Base-by-base conservation (phyloP, 2,113 vertebrate genomes). In the Parotia lawesii region DNA sequence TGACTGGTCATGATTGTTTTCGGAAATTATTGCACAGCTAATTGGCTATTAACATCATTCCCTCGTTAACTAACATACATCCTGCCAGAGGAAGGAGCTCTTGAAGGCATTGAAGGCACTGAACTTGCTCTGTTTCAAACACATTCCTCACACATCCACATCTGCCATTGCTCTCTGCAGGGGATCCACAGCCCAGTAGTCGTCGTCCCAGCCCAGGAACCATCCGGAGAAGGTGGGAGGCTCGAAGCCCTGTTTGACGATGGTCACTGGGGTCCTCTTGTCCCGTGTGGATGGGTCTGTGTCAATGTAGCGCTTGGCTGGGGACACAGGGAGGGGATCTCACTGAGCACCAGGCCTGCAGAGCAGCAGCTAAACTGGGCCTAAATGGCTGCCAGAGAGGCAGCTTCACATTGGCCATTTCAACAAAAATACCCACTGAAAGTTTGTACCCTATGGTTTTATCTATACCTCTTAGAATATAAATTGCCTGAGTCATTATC, bases 151-250 rank as follows among this genome's bases (percentile, higher is more conserved):
- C 79, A 98, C 95, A 56, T 98, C 96, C 95, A 99, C 98, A 8
- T 99, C 98, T 15, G 98, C 99, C 97, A 99, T 97, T 23, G 98
- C 98, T 24, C 99, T 97, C 89, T 99, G 97, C 94, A 99, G 95
- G 3, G 99, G 99, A 87, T 99, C 99, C 18, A 97, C 97, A 77
- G 97, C 95, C 99, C 99, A 99, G 97, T 99, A 99, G 77, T 98
- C 98, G 1, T 99, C 93, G 5, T 99, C 99, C 99, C 99, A 99
- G 94, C 98, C 99, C 76, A 99, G 98, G 98, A 99, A 99, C 99
- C 99, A 99, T 91, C 99, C 99, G 0, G 98, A 98, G 92, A 99
- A 99, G 24, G 99, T 99, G 7, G 99, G 99, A 0, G 99, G 99
- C 96, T 99, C 99, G 1, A 97, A 98, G 47, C 98, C 97, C 93